Percentiles rank a stretch among this genome's conserved stretches.
Evolutionary conservation across 2,888 invertebrate genomes (phyloP).

Genomic region (Serripes groenlandicus): DNA sequence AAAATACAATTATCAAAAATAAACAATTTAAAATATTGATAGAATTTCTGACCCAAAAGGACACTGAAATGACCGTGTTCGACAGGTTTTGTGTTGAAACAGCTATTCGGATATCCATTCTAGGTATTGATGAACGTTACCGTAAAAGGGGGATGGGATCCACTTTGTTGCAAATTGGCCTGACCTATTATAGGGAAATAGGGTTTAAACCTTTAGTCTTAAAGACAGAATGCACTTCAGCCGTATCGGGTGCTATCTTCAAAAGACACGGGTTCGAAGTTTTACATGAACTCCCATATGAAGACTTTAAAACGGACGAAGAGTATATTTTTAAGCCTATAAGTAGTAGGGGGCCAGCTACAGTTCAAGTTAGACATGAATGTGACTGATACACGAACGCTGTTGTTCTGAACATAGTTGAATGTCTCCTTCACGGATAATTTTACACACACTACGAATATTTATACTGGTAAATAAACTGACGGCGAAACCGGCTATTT

Average conservation of each 20-base stretch:
- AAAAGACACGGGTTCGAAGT: slow-evolving; percentile 27
- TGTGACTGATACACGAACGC: no score
- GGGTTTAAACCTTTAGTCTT: slow-evolving; percentile 5
- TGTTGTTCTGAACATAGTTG: no score
- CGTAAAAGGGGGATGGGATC: not conserved
- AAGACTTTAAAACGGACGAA: slow-evolving; percentile 28
- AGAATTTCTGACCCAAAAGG: not conserved
- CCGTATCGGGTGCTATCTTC: slow-evolving; percentile 31
- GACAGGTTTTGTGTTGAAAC: not conserved
- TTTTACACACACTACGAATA: no score
- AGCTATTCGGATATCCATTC: not conserved
- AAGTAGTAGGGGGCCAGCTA: not conserved
- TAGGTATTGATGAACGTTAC: not conserved
- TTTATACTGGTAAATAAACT: no score
- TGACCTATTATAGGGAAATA: not conserved
- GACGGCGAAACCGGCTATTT: no score
- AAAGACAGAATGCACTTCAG: slow-evolving; percentile 8
- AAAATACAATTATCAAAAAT: not conserved
- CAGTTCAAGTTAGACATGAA: not conserved
- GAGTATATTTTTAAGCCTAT: slow-evolving; percentile 12
- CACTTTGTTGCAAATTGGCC: slow-evolving; percentile 5
- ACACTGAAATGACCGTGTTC: not conserved
- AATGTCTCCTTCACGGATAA: no score
- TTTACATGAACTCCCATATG: slow-evolving; percentile 19
- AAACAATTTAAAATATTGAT: not conserved